Conservation (phyloP, 2,888 invertebrate genomes). For the Monoplex corrugatus region DNA sequence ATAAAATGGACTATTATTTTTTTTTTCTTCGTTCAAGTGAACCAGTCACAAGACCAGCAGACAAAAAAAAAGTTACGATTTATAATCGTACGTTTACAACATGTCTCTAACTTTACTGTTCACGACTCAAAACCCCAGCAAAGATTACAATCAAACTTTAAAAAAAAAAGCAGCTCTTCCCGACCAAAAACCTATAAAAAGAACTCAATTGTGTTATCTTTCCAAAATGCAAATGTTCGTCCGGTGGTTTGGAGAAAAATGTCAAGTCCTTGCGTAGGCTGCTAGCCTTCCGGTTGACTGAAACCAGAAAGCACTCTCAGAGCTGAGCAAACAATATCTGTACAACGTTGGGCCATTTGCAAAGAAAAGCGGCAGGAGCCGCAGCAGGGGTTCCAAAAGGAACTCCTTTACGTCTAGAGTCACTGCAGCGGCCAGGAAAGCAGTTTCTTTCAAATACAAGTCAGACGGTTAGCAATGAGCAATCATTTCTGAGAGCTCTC, state of each 20-base stretch:
- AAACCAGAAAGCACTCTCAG: not conserved
- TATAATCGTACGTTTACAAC: not conserved
- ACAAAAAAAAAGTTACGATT: constrained; percentile 12
- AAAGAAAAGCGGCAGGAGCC: not conserved
- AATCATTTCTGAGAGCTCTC: not conserved
- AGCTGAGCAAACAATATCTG: constrained; percentile 1
- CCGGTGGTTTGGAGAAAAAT: not conserved
- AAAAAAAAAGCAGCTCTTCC: not conserved
- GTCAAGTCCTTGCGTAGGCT: not conserved
- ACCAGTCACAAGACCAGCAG: constrained; percentile 26
- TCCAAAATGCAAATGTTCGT: not conserved
- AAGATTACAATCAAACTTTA: too few species aligned
- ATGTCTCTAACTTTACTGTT: not conserved
- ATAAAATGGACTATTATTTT: not conserved
- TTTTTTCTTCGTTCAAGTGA: not conserved
- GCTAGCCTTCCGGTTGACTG: not conserved
- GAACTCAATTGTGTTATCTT: not conserved
- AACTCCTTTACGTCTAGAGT: not conserved
- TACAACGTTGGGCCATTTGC: constrained; percentile 38
- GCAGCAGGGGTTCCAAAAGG: not conserved
- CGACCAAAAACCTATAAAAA: not conserved
- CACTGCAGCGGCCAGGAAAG: not conserved
- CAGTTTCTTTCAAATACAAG: constrained; percentile 2
- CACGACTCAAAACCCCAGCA: not conserved
- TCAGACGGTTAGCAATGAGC: not conserved